Percentiles rank a stretch among this genome's conserved stretches.
These are phyloP conservation scores for Acipenser oxyrinchus DNA, from an alignment of 2,797 vertebrate species.

Conservation along the genomic window DNA sequence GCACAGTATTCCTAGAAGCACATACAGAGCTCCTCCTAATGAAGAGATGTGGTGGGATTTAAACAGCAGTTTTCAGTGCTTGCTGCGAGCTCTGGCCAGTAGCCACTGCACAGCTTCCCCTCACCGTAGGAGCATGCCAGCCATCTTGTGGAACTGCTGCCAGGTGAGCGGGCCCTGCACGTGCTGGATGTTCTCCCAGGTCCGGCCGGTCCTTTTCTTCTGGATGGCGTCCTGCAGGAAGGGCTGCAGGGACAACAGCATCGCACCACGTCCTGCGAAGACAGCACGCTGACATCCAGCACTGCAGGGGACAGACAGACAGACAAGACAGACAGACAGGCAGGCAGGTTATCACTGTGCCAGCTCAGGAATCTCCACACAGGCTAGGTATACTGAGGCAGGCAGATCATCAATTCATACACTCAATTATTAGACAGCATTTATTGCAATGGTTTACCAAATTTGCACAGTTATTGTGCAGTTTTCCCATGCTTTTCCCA, in stretches of 20 bases:
- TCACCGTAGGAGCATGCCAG: conserved; percentile 93
- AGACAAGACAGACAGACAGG: conserved; percentile 18
- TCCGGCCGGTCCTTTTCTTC: conserved; percentile 90
- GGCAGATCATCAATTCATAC: too few species aligned
- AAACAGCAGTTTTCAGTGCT: too few species aligned
- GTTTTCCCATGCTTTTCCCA: too few species aligned
- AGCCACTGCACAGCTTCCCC: conserved; percentile 2
- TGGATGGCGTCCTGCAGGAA: conserved; percentile 96
- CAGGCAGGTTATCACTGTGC: neutral
- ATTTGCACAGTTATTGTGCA: too few species aligned
- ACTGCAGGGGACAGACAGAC: conserved; percentile 54
- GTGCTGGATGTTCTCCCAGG: conserved; percentile 97
- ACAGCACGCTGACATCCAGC: conserved; percentile 87
- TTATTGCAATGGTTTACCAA: too few species aligned
- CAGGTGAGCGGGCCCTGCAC: conserved; percentile 96
- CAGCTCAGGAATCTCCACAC: too few species aligned
- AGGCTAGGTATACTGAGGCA: too few species aligned
- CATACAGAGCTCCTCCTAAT: too few species aligned
- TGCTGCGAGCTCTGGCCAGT: too few species aligned
- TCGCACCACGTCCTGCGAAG: conserved; percentile 95
- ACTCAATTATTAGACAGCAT: too few species aligned
- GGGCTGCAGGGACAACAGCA: conserved; percentile 92
- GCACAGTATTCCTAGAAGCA: too few species aligned
- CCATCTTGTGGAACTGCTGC: conserved; percentile 99
- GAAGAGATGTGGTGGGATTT: too few species aligned